Evolutionary conservation across 2,113 vertebrate genomes (phyloP), one percentile per base, ranked within the genome.

Genomic region (Sylvicapra grimmia): DNA sequence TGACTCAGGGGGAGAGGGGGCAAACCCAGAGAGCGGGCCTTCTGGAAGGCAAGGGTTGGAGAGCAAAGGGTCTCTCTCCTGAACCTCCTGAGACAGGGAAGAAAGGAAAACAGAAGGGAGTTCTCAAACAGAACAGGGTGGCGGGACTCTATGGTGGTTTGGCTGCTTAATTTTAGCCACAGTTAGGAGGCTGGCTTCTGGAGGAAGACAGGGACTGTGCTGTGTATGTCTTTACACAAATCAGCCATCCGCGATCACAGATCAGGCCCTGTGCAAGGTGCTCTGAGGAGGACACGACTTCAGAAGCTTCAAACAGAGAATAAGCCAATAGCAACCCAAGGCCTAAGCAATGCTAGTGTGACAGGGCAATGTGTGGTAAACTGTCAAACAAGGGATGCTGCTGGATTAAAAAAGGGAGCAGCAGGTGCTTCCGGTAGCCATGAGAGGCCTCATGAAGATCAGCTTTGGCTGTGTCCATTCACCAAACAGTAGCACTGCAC

Each of bases 1-100:
- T 95, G 87, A 97, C 3, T 2, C 11, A 0, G 44, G 31, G 0
- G 0, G 75, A 25, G 12, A 1, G 53, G 1, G 40, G 2, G 19
- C 63, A 84, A 51, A 36, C 21, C 31, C 72, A 93, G 63, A 53
- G 12, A 63, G 18, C 49, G 19, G 49, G 27, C 18, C 31, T 91
- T 95, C 95, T 59, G 72, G 33, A 89, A 85, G 90, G 59, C 14
- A 44, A 33, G 19, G 31, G 44, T 1, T 36, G 11, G 21, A 31
- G 53, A 72, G 18, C 19, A n/a, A 87, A 68, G 12, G 44, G 9
- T 87, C 56, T 83, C 80, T 56, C 49, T 96, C 94, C 82, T 44
- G 33, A 82, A 72, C 33, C 12, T 40, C 63, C 75, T 58, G 49
- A 94, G 90, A 80, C n/a, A 63, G 36, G 25, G 61, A n/a, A 86